Conservation (phyloP, 2,797 vertebrate species). For the Novumbra hubbsi region DNA sequence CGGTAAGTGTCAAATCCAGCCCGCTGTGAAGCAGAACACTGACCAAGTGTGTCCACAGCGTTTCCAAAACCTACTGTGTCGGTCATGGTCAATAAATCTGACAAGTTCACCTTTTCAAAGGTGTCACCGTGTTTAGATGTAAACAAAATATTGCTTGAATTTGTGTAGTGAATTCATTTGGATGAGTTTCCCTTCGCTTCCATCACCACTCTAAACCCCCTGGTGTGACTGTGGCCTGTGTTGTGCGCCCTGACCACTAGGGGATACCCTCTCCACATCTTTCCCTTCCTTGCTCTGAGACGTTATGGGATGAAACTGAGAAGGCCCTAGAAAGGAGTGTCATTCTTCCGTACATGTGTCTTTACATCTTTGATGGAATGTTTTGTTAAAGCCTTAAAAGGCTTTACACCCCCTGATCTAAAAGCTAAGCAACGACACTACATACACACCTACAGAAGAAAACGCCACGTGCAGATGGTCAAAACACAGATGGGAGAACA, state of each 20-base stretch:
- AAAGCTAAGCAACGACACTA: background rate
- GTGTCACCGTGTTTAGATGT: background rate
- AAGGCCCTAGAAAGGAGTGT: background rate
- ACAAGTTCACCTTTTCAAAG: background rate
- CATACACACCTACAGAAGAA: background rate
- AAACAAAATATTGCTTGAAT: background rate
- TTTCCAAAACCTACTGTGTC: background rate
- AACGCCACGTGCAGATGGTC: background rate
- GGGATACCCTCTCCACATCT: constrained; percentile 38
- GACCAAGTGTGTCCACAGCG: background rate
- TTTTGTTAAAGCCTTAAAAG: background rate
- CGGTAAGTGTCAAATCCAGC: constrained; percentile 76
- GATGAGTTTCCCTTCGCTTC: background rate
- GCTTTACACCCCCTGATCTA: background rate
- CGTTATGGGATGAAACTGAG: background rate
- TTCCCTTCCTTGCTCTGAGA: background rate
- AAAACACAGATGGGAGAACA: background rate
- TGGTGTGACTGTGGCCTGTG: background rate
- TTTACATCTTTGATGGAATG: background rate
- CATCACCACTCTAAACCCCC: background rate
- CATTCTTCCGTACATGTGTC: background rate
- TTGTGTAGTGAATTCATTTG: background rate
- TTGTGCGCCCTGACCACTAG: constrained; percentile 43
- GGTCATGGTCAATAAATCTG: constrained; percentile 1
- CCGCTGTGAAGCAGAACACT: background rate